Percentiles rank a stretch among this genome's conserved stretches.
phyloP scores from a whole-genome alignment of 2,888 invertebrate species.

The Drosophila gaucha region DNA sequence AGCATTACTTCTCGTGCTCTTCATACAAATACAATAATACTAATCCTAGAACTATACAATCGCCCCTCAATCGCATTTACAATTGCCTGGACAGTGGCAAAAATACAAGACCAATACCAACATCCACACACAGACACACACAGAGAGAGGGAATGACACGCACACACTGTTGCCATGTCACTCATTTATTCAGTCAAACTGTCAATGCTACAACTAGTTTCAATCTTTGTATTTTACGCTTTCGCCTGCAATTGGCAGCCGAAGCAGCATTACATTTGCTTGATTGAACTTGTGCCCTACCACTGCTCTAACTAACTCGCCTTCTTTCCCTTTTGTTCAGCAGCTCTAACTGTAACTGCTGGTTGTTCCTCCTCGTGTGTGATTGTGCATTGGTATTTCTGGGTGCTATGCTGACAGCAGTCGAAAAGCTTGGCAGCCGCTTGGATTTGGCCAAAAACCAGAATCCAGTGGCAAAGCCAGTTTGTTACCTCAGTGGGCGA shows the following conservation, averaged over 20 bases:
- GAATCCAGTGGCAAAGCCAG: constrained; percentile 30
- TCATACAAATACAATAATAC: too few relatives aligned
- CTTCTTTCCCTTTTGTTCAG: neutral
- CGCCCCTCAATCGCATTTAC: constrained; percentile 44
- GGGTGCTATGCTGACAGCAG: constrained; percentile 25
- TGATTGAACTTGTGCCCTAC: constrained; percentile 63
- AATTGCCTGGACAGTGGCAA: constrained; percentile 41
- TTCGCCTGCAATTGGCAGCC: constrained; percentile 72
- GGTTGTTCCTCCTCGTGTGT: neutral
- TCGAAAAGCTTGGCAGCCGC: constrained; percentile 29
- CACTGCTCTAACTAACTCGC: constrained; percentile 5
- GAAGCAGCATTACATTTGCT: constrained; percentile 72
- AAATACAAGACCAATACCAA: constrained; percentile 5
- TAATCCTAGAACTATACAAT: constrained; percentile 14
- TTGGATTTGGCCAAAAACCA: constrained; percentile 32
- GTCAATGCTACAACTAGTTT: constrained; percentile 63
- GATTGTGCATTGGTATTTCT: constrained; percentile 31
- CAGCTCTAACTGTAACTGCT: too few relatives aligned
- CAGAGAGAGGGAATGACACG: neutral
- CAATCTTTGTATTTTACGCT: constrained; percentile 72
- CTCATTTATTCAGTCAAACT: constrained; percentile 73
- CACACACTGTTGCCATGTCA: constrained; percentile 56
- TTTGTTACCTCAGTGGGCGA: constrained; percentile 41
- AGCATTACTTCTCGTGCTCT: too few relatives aligned
- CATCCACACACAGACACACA: constrained; percentile 10